Base-by-base conservation (phyloP, 2,888 invertebrate genomes). In the Spilosoma lubricipeda region DNA sequence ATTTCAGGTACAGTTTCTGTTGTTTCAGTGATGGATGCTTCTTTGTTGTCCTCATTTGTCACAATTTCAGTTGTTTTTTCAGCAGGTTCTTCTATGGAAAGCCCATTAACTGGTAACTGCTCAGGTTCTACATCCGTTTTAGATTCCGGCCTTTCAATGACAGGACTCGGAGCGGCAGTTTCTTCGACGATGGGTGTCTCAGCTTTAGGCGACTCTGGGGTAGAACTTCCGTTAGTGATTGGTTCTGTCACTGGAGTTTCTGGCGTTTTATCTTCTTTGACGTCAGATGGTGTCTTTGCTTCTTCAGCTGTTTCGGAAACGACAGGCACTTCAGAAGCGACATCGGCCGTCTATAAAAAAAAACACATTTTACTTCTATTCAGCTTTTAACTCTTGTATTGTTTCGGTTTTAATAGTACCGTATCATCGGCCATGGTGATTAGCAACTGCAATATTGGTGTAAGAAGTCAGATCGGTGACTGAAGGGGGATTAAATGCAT, bases 221-320 rank as follows among this genome's bases (percentile, higher is more conserved):
- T 92, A 83, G 90, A 92, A 86, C 92, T 94, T 80, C 96, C 96
- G 79, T 96, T 95, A 73, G 95, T 93, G 71, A 96, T 90, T 42
- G 94, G 94, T 89, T 95, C 94, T 59, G 95, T 95, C 39, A 95
- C 93, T 70, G 96, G 96, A 11, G 96, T 95, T 78, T 95, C 95
- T 4, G 95, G 94, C 3, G 94, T 92, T 83, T 94, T 94, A 77
- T 93, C 95, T 45, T 94, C 93, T 80, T 93, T 92, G 67, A 80
- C 81, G 83, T 94, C 95, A 30, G 84, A 82, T 72, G 89, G 88
- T 69, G 90, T 81, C 85, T 91, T 93, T 18, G 82, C 89, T 86
- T 93, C 92, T 79, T 93, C 93, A 48, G 90, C 89, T 8, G 89
- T 84, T 83, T 92, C 92, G 36, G 87, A 89, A 70, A 88, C 89